Base-by-base conservation (phyloP, 2,888 invertebrate species). In the Itoplectis maculator region DNA sequence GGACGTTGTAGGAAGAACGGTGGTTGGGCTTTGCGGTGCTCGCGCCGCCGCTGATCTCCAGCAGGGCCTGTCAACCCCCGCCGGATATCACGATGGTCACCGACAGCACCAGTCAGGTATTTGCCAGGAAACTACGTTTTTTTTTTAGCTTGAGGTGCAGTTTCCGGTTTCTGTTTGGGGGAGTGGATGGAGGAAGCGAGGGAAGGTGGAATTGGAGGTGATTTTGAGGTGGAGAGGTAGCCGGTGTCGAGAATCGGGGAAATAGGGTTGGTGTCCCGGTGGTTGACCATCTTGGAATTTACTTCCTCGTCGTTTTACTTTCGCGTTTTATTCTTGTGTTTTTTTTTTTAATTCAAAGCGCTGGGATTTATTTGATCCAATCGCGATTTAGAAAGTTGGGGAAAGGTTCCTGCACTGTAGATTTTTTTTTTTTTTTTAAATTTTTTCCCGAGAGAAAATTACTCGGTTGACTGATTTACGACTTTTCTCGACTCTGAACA, bases 81-180 rank as follows among this genome's bases (percentile, higher is more conserved):
- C 70, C 49, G 82, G 72, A 76, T 45, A 79, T 82, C 85, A 88
- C 86, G 63, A 92, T 92, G 92, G 92, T 92, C 80, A 92, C 92
- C 86, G 92, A 92, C 86, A 91, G 84, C 85, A 88, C 90, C 54
- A 92, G 89, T 84, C 92, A 92, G 92, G 92, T 92, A 92, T 81
- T 73, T 69, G 3, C n/a, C n/a, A n/a, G n/a, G n/a, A 18, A 49
- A 15, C 5, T 1, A 11, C 4, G n/a, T 47, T 47, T 47, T 2
- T n/a, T n/a, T n/a, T n/a, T n/a, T n/a, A n/a, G n/a, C n/a, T n/a
- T n/a, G n/a, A n/a, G n/a, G n/a, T n/a, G n/a, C n/a, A n/a, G n/a
- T n/a, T n/a, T n/a, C n/a, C n/a, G 5, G n/a, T 13, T 47, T 1
- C 0, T 13, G 5, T 8, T 13, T 47, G 5, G 13, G 65, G n/a